Base-by-base conservation (phyloP, 2,888 invertebrate species). In the Argyresthia albistria region DNA sequence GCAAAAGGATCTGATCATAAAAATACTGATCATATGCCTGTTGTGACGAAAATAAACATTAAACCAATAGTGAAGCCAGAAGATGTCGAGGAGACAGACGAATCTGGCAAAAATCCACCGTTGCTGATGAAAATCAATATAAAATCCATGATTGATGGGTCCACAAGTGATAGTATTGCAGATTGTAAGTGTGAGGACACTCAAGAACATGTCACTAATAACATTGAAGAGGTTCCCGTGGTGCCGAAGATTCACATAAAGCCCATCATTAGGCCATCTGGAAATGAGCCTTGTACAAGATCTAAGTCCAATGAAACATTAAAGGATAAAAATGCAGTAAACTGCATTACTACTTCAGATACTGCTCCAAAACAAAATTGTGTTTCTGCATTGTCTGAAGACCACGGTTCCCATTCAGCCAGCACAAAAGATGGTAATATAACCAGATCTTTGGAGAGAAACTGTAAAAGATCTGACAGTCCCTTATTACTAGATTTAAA, bases 51-150 rank as follows among this genome's bases (percentile, higher is more conserved):
- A 66, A 60, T 87, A 52, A 82, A 83, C 60, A 89, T 89, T 52
- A 89, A 89, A 67, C 88, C 89, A 48, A 70, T 89, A 51, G 57
- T 87, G 10, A 88, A 86, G 66, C 88, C 86, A 46, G 80, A 79
- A 46, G 79, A 80, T 54, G 51, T 55, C 51, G 72, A 71, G 37
- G 43, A 63, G 59, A 71, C 65, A 47, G 81, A 78, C 43, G 69
- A 65, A 52, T 49, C 60, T 46, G 50, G 58, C 8, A 84, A 81
- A 64, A 75, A 86, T 64, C 84, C 83, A 53, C 83, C 84, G 46
- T 66, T 86, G 55, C 61, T 86, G 16, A 82, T 86, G 83, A 86
- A 86, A 74, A 80, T 86, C 58, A 86, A 83, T 58, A 80, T 77
- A 64, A 87, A 83, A 67, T 67, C 74, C 55, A 70, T 79, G 52